Evolutionary conservation across 1,140 invertebrate genomes (phyloP).

Genomic region (Drosophila lacertosa): DNA sequence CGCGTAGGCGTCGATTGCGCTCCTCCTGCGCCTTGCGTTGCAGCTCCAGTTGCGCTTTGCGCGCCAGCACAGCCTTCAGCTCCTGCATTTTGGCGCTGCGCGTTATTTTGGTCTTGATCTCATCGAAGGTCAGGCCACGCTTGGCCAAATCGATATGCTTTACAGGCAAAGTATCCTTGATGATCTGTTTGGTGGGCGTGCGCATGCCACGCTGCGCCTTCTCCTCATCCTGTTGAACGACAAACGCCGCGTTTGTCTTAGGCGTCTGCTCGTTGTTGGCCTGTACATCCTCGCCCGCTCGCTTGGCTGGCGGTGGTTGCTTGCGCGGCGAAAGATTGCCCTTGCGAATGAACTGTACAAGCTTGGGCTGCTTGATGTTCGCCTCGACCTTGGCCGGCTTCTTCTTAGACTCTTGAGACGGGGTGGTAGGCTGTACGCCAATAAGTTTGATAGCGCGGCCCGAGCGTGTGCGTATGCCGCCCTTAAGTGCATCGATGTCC

Average conservation of each 20-base stretch:
- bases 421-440: conserved; percentile 42
- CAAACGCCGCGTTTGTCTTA: conserved; percentile 41
- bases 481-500: conserved; percentile 66
- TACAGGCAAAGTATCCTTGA: conserved; percentile 67
- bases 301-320: conserved; percentile 44
- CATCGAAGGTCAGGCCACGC: conserved; percentile 87
- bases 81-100: conserved; percentile 88
- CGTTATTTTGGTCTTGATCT: conserved; percentile 87
- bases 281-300: conserved; percentile 25
- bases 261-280: conserved; percentile 62
- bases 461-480: conserved; percentile 73
- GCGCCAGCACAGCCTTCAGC: conserved; percentile 87
- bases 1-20: conserved; percentile 66
- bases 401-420: conserved; percentile 43
- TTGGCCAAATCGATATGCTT: conserved; percentile 83
- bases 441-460: conserved; percentile 73
- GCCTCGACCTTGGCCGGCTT: conserved; percentile 63
- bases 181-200: conserved; percentile 82
- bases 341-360: conserved; percentile 80
- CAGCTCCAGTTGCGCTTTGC: conserved; percentile 84
- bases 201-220: conserved; percentile 70
- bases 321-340: conserved; percentile 74
- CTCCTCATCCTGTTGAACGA: conserved; percentile 54
- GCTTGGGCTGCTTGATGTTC: conserved; percentile 67
- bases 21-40: conserved; percentile 79